Base-by-base conservation (phyloP, 2,797 vertebrate species). In the Lithobates pipiens region DNA sequence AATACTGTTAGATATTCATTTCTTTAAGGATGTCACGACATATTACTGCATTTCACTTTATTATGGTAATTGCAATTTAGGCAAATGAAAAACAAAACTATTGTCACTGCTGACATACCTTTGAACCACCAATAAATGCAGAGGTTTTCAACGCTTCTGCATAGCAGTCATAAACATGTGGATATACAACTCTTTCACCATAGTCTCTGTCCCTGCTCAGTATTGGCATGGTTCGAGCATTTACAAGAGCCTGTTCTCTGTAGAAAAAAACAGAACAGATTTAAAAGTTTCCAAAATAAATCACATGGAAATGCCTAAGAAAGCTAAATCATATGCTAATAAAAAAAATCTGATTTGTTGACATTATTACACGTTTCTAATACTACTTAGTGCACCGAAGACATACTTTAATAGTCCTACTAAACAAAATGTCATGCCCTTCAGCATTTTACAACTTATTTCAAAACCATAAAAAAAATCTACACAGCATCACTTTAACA, bases 111-210 rank as follows among this genome's bases (percentile, higher is more conserved):
- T 13, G 50, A 46, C 92, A 88, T 93, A 99, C 98, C 96, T 96
- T 98, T 89, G 97, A 93, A 91, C 98, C 98, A 85, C 97, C 97
- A 80, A 99, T 95, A 92, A 99, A 99, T 5, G 98, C 97, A 57
- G 97, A 96, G 8, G 95, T 95, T 94, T 95, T 98, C 77, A 94
- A 93, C 84, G 98, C 97, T 91, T 99, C 97, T 23, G 95, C 95
- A 63, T 96, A 96, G 83, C 95, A 92, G 91, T 99, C 97, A 79
- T 98, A 99, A 86, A 99, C 98, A 68, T 99, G 95, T 0, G 98
- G 98, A 89, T 97, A 99, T 76, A 88, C 94, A 83, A 98, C 92
- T 65, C 93, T 95, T 89, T 98, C 96, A 0, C 94, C 90, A 9
- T 94, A 95, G 27, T 96, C 95, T 89, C 96, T 91, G 10, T 96